Evolutionary conservation across 2,888 invertebrate species (phyloP), one percentile per base, ranked within the genome.

Genomic region (Nineta flava): DNA sequence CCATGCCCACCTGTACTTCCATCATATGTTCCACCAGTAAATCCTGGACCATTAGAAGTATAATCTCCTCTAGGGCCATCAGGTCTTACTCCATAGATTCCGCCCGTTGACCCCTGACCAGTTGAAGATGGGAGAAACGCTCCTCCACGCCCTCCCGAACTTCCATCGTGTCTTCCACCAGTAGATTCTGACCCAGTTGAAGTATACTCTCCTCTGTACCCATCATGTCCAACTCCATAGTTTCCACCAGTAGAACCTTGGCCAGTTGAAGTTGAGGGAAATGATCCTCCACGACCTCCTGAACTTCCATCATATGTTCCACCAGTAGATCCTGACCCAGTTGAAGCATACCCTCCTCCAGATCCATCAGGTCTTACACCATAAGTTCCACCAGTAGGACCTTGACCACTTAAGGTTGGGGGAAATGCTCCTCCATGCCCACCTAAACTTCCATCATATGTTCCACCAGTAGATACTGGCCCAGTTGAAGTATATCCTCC

Each of bases 351-450:
- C 2, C 7, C 26, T 5, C 26, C 26, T 26, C 26, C 7, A 26
- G 26, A 26, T 6, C 7, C 26, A 6, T 26, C 26, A 6, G 4
- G 6, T 26, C 26, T 26, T 26, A 26, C 83, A 1, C 79, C 76
- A 59, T 88, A 87, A 1, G 81, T 80, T 26, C 88, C 88, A 47
- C 81, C 81, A 1, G 88, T 86, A 67, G 87, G 83, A 1, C 87
- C 84, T 65, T 87, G 85, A 1, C 87, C 82, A 9, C 83, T 87
- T 53, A 82, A 81, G 61, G 83, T 77, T 56, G 78, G 79, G 26
- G 74, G 77, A 52, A 86, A 86, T 38, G 78, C 80, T 65, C 84
- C 83, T 6, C 87, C 87, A 61, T 82, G 85, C 9, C 88, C 88
- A 54, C 84, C 83, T 61, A 88, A 88, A 1, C 85, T 79, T 12